phyloP scores from a whole-genome alignment of 2,113 vertebrate species.

The Sinosuthora webbiana region DNA sequence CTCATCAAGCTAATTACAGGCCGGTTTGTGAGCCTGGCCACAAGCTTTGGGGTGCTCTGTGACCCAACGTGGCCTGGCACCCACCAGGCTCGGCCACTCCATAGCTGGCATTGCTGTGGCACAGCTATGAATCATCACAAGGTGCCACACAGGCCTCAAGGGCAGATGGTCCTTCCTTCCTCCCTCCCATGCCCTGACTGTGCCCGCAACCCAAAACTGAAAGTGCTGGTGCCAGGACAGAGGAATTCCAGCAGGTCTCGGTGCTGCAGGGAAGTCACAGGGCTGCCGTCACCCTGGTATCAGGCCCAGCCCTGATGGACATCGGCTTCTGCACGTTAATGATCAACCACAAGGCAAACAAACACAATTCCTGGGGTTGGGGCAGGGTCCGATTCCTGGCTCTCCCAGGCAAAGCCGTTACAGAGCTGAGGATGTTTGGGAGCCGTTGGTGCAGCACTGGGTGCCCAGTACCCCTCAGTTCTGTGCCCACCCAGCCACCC shows the following conservation, averaged over 20 bases:
- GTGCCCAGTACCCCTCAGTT: background rate
- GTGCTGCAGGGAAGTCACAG: background rate
- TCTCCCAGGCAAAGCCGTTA: background rate
- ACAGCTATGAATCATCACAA: background rate
- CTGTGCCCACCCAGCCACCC: background rate
- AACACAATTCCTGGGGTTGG: background rate
- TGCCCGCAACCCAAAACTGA: background rate
- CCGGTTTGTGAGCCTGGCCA: fast-evolving
- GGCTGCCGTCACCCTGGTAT: background rate
- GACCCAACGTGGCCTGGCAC: fast-evolving
- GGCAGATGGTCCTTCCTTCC: background rate
- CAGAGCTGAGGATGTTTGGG: fast-evolving
- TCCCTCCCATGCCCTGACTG: background rate
- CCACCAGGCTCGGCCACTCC: fast-evolving
- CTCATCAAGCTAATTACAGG: constrained; percentile 32
- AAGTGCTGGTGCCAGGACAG: background rate
- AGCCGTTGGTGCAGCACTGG: fast-evolving
- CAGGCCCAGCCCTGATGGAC: background rate
- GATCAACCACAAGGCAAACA: background rate
- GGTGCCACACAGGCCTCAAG: background rate
- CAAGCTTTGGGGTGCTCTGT: background rate
- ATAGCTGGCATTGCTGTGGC: fast-evolving
- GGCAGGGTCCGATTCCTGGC: background rate
- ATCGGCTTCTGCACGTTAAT: background rate
- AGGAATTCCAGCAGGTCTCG: background rate